A percentile compares a stretch with the other conserved stretches of the same genome.
phyloP scores from a whole-genome alignment of 2,797 vertebrate species.

The Hypotaenidia okinawae region DNA sequence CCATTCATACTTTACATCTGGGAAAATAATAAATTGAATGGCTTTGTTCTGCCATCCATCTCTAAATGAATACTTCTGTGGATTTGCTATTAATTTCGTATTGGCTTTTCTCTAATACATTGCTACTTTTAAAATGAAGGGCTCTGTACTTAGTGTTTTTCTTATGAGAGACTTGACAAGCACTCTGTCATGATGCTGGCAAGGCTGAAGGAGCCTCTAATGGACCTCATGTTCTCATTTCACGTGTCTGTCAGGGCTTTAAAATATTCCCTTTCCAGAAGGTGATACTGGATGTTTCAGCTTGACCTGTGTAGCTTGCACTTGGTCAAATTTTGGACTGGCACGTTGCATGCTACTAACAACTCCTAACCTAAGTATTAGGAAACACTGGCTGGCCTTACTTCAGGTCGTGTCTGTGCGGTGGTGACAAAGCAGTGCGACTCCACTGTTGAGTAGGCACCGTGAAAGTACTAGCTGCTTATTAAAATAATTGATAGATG shows the following conservation, averaged over 20 bases:
- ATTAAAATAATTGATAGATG: not conserved
- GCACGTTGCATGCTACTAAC: not conserved
- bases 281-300: not conserved
- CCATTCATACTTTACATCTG: constrained; percentile 23
- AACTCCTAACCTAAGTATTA: not conserved
- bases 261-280: not conserved
- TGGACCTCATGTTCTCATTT: not conserved
- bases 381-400: not conserved
- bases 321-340: not conserved
- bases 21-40: constrained; percentile 34
- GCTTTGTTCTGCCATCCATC: constrained; percentile 22
- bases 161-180: constrained; percentile 8
- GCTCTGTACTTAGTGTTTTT: not conserved
- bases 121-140: constrained; percentile 19
- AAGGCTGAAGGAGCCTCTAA: not conserved
- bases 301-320: not conserved
- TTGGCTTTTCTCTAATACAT: constrained; percentile 22
- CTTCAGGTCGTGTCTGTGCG: not conserved
- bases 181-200: constrained; percentile 20
- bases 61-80: constrained; percentile 47
- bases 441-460: not conserved
- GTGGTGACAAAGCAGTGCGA: not conserved
- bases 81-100: constrained; percentile 50
- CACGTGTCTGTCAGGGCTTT: not conserved
- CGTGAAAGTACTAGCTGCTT: not conserved